These are phyloP conservation scores for Aphaenogaster rudis DNA, from an alignment of 1,140 invertebrate species.

Conservation along the genomic window DNA sequence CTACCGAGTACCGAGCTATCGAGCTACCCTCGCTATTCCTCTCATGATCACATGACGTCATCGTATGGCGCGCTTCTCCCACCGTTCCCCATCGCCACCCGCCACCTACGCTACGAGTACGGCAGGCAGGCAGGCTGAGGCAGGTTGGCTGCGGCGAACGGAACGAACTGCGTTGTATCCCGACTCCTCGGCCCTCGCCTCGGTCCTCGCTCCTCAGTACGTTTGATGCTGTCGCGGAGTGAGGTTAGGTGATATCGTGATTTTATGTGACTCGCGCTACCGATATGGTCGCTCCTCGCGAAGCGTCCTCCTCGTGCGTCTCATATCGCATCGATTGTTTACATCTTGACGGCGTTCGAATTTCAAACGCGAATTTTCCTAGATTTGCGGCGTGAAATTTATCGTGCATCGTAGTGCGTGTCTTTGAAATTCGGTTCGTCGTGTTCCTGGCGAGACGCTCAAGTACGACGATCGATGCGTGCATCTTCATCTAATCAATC, in stretches of 20 bases:
- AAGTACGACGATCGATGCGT: constrained; percentile 37
- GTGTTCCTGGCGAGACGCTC: background rate
- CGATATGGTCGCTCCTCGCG: constrained; percentile 69
- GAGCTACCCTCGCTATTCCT: background rate
- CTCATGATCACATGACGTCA: constrained; percentile 28
- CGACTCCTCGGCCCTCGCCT: no score
- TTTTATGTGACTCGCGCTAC: constrained; percentile 44
- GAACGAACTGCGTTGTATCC: constrained; percentile 34
- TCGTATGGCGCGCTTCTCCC: constrained; percentile 27
- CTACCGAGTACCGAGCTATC: no score
- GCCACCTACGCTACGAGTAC: constrained; percentile 13
- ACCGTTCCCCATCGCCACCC: constrained; percentile 29
- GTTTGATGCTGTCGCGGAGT: constrained; percentile 72
- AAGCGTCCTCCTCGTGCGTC: constrained; percentile 58
- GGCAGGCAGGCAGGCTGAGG: background rate
- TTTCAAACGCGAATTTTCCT: constrained; percentile 20
- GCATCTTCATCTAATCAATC: background rate
- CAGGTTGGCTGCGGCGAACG: constrained; percentile 14
- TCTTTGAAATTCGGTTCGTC: constrained; percentile 34
- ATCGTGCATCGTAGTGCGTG: background rate
- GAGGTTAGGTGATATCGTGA: constrained; percentile 47
- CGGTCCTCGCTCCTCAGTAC: constrained; percentile 58
- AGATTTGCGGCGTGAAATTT: constrained; percentile 2
- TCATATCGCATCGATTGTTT: background rate
- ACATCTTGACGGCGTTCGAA: constrained; percentile 3